Evolutionary conservation across 2,113 vertebrate species (phyloP), one percentile per base, ranked within the genome.

Genomic region (Cacatua alba): DNA sequence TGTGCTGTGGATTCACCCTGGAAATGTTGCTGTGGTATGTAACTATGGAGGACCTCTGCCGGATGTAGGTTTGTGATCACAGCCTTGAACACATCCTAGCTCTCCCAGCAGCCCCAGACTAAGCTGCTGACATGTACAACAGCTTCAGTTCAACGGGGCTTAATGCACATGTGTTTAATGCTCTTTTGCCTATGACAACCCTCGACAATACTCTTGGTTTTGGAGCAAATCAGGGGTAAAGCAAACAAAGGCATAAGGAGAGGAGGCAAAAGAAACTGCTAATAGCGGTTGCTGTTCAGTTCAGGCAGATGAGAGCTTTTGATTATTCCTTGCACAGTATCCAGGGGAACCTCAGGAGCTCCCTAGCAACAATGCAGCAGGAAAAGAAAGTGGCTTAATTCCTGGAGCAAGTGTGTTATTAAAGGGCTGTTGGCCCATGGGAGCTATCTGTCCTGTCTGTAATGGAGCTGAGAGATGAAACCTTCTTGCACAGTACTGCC

Each of bases 331-430:
- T 76, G 41, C 77, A 86, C n/a, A 20, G 86, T 93, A 95, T 89
- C 83, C 86, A 94, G 80, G 86, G 82, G 88, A 95, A 83, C 55
- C 76, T 94, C 76, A 90, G 90, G 68, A 94, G 76, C 88, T 90
- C 55, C 94, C 86, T 95, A 96, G 86, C 86, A 97, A 93, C 95
- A 77, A 57, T 52, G 76, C 12, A 90, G 55, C 24, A 86, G 35
- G 82, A 80, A 96, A 93, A 77, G 43, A 26, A 92, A 68, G 51
- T 31, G 21, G 86, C 57, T 88, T 60, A 69, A 62, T 72, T 90
- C 44, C 57, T 57, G 31, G 15, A 90, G 53, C 10, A 51, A 62
- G 26, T 10, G 5, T 5, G 1, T 51, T 93, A 72, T 8, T 53
- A 20, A 26, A 64, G 48, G 31, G 13, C 35, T 84, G 1, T 60